These are phyloP conservation scores for Phortica magna DNA, from an alignment of 2,888 invertebrate genomes.

Conservation along the genomic window DNA sequence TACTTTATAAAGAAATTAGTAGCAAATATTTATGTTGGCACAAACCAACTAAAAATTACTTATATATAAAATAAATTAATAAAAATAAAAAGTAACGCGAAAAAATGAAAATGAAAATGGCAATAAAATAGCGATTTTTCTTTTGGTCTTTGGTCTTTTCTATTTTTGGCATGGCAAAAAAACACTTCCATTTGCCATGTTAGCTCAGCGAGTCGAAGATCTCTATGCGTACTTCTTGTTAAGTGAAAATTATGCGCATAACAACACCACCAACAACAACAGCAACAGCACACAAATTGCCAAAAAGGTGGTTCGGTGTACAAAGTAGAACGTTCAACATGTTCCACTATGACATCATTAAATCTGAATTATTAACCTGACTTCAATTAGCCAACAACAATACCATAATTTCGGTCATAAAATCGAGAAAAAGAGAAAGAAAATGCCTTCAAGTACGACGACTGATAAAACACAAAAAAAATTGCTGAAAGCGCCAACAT, in stretches of 20 bases:
- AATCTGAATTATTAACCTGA: background rate
- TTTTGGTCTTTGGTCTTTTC: background rate
- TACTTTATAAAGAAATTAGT: background rate
- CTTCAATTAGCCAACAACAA: background rate
- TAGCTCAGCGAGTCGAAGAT: background rate
- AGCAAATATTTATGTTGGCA: background rate
- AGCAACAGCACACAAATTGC: background rate
- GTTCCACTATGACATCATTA: constrained; percentile 8
- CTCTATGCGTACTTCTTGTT: background rate
- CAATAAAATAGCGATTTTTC: background rate
- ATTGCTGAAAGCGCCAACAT: background rate
- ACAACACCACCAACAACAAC: no score
- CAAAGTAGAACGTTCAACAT: no score
- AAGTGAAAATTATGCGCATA: background rate
- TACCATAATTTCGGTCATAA: background rate
- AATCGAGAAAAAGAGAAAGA: background rate
- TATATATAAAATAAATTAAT: no score
- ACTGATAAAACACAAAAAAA: background rate
- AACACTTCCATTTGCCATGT: background rate
- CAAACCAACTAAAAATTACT: background rate
- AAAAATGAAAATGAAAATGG: background rate
- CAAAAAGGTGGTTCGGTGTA: no score
- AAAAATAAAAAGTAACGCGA: background rate
- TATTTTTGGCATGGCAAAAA: background rate
- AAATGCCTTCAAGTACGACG: background rate